Evolutionary conservation across 2,113 vertebrate genomes (phyloP).

Genomic region (zebrafish (Danio rerio)): GRCz12tu NC_133191.1:17741501-17742000

Average conservation of each 20-base stretch:
- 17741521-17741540: neutral
- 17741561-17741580: neutral
- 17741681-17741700: neutral
- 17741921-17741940: neutral
- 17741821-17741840: neutral
- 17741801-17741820: neutral
- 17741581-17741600: conserved; percentile 11
- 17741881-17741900: conserved; percentile 29
- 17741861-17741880: conserved; percentile 25
- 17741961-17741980: neutral
- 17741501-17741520: neutral
- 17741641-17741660: neutral
- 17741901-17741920: neutral
- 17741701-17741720: no score
- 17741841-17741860: conserved; percentile 8
- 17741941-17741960: neutral
- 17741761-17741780: neutral
- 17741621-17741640: neutral
- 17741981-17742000: conserved; percentile 3
- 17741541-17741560: conserved; percentile 9
- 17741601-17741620: neutral
- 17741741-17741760: neutral
- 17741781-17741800: neutral
- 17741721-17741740: no score
- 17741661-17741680: neutral